These are phyloP conservation scores for Drosophila kikkawai DNA, from an alignment of 1,140 invertebrate species.

Conservation along the genomic window DNA sequence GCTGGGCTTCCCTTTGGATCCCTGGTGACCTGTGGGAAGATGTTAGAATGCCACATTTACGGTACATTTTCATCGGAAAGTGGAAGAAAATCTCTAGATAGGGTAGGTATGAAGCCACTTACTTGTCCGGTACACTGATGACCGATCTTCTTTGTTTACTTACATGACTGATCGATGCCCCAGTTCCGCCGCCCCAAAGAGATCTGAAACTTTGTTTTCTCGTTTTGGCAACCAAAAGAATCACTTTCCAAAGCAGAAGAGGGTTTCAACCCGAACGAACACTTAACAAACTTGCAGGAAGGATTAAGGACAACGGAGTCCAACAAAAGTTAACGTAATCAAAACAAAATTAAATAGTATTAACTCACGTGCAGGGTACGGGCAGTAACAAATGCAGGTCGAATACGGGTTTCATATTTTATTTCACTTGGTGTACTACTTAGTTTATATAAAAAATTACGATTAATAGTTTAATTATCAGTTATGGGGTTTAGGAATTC, in stretches of 20 bases:
- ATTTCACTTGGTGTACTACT: constrained; percentile 42
- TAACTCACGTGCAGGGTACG: constrained; percentile 59
- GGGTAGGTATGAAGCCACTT: constrained; percentile 35
- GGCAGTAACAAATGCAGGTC: constrained; percentile 19
- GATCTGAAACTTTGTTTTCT: constrained; percentile 60
- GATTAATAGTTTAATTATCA: constrained; percentile 7
- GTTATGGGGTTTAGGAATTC: constrained; percentile 18
- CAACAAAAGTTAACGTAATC: constrained; percentile 49
- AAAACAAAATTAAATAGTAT: constrained; percentile 37
- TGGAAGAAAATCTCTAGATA: neutral
- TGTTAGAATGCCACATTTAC: neutral
- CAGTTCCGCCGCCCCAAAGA: constrained; percentile 3
- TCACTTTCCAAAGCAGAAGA: constrained; percentile 21
- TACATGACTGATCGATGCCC: constrained; percentile 20
- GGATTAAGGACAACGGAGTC: constrained; percentile 24
- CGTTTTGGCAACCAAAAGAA: constrained; percentile 79
- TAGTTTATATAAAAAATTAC: constrained; percentile 41
- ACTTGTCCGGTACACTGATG: constrained; percentile 31
- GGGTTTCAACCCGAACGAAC: constrained; percentile 30
- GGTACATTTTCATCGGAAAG: too few relatives aligned
- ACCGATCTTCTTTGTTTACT: constrained; percentile 15
- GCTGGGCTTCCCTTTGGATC: constrained; percentile 37
- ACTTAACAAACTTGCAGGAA: constrained; percentile 57
- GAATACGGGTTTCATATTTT: constrained; percentile 37
- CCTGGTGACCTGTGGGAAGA: constrained; percentile 55